phyloP scores from a whole-genome alignment of 2,888 invertebrate genomes.

The Malachius bipustulatus region DNA sequence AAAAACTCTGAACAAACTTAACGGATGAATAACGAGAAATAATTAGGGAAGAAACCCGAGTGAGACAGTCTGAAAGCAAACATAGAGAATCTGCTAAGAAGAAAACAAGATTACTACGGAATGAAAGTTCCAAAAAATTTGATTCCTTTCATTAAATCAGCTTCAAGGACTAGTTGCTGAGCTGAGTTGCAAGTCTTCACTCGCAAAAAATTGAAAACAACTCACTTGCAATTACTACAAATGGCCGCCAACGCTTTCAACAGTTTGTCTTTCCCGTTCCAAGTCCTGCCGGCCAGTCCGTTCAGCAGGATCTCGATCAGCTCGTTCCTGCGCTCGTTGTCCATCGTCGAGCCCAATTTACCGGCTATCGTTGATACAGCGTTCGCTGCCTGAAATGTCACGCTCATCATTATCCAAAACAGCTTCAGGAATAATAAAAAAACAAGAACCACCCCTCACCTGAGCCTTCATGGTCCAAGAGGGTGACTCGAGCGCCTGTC shows the following conservation, averaged over 20 bases:
- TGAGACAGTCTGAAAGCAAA: no score
- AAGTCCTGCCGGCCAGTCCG: constrained; percentile 71
- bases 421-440: not conserved
- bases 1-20: no score
- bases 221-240: constrained; percentile 55
- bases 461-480: constrained; percentile 84
- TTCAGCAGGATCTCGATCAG: constrained; percentile 53
- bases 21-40: no score
- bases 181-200: no score
- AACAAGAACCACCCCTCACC: constrained; percentile 34
- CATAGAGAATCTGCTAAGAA: no score
- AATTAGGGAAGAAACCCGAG: no score
- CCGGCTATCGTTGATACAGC: constrained; percentile 69
- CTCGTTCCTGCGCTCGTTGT: constrained; percentile 48
- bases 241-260: constrained; percentile 66
- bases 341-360: constrained; percentile 53
- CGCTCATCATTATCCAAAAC: no score
- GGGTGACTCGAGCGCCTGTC: constrained; percentile 62
- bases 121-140: no score
- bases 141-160: no score
- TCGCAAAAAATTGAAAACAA: constrained; percentile 24
- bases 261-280: constrained; percentile 79
- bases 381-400: constrained; percentile 54
- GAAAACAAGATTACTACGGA: no score
- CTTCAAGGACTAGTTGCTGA: no score